Evolutionary conservation across 2,113 vertebrate genomes (phyloP).

Genomic region (Campylomormyrus tamandua): DNA sequence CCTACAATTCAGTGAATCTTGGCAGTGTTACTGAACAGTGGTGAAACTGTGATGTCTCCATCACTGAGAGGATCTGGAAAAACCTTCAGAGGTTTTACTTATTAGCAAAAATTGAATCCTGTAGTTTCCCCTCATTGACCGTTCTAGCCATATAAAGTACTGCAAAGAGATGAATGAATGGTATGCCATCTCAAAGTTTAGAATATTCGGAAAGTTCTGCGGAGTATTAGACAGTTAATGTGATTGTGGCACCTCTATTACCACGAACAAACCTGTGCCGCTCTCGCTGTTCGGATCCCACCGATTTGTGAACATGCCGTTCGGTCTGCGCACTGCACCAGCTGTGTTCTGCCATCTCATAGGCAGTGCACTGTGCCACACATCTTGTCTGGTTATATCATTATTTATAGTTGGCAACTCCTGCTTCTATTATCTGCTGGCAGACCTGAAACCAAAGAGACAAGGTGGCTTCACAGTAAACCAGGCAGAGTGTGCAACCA

Average conservation of each 20-base stretch:
- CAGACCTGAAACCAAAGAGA: not conserved
- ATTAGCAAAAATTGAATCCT: not conserved
- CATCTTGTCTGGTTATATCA: not conserved
- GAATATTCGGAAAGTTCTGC: not conserved
- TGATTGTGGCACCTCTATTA: not conserved
- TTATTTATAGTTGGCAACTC: not conserved
- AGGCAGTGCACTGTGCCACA: not conserved
- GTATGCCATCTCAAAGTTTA: not conserved
- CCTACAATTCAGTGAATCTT: not conserved
- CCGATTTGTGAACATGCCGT: not conserved
- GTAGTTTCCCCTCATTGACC: not conserved
- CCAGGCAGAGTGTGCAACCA: not conserved
- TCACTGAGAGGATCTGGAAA: not conserved
- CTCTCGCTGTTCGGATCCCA: not conserved
- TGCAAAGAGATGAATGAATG: not conserved
- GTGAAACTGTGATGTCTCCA: not conserved
- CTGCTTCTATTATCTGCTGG: not conserved
- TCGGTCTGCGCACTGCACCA: not conserved
- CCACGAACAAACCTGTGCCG: not conserved
- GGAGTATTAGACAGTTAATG: not conserved
- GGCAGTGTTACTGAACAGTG: not conserved
- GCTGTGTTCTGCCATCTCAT: not conserved
- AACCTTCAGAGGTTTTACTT: not conserved
- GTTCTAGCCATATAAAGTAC: not conserved
- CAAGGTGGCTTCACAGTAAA: not conserved